phyloP scores from a whole-genome alignment of 2,888 invertebrate species.

The Phalera bucephala region DNA sequence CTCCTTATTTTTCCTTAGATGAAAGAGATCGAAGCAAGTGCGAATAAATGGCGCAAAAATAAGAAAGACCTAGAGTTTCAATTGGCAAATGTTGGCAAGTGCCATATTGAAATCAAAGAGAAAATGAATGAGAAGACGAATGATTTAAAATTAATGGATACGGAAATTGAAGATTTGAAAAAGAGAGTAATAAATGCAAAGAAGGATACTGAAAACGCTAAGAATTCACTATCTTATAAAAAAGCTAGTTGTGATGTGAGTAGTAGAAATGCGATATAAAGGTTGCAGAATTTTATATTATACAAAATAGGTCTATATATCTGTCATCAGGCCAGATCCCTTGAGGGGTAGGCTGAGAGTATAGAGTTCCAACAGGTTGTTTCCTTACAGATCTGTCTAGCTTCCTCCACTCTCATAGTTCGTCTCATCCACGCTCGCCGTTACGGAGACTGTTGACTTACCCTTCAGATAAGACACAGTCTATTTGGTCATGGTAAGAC shows the following conservation, averaged over 20 bases:
- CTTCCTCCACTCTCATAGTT: no score
- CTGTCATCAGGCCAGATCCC: no score
- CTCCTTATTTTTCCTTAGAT: no score
- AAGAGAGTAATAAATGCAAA: constrained; percentile 49
- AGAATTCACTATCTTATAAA: constrained; percentile 38
- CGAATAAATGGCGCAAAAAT: constrained; percentile 61
- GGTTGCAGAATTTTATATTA: no score
- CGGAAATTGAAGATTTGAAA: constrained; percentile 50
- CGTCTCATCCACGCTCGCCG: no score
- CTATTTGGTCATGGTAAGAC: no score
- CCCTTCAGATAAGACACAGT: no score
- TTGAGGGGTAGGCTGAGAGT: no score
- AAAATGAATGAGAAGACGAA: constrained; percentile 56
- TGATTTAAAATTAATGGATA: constrained; percentile 52
- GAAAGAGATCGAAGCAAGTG: constrained; percentile 51
- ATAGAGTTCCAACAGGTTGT: no score
- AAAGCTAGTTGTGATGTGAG: constrained; percentile 57
- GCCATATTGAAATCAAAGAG: constrained; percentile 48
- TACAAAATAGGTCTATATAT: no score
- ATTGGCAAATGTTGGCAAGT: constrained; percentile 45
- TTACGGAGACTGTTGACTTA: no score
- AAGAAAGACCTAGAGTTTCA: constrained; percentile 62
- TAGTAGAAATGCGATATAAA: constrained; percentile 5
- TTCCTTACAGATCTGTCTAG: no score
- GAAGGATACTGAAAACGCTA: constrained; percentile 40